phyloP scores from a whole-genome alignment of 2,888 invertebrate genomes.

The Amiota mariae region DNA sequence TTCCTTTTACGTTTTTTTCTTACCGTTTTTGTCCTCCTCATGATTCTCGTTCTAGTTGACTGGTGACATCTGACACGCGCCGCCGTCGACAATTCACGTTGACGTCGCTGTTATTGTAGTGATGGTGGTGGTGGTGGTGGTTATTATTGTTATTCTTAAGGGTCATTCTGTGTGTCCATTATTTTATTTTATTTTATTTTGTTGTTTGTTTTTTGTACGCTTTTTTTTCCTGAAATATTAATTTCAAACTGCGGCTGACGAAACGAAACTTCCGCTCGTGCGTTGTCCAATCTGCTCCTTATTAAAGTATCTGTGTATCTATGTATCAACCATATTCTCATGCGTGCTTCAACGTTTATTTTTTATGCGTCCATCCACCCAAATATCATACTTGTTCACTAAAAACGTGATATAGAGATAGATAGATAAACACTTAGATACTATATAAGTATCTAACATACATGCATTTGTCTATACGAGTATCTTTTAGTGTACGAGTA shows the following conservation, averaged over 20 bases:
- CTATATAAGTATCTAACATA: neutral
- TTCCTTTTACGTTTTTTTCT: neutral
- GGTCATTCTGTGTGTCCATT: slow-evolving; percentile 28
- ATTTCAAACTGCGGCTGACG: slow-evolving; percentile 12
- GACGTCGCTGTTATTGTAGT: slow-evolving; percentile 30
- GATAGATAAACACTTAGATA: neutral
- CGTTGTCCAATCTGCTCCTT: slow-evolving; percentile 29
- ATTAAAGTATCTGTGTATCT: neutral
- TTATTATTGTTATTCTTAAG: slow-evolving; percentile 39
- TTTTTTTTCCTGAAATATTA: slow-evolving; percentile 25
- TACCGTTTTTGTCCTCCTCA: neutral
- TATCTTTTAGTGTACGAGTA: slow-evolving; percentile 10
- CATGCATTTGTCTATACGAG: too few relatives aligned
- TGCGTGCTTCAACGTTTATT: too few relatives aligned
- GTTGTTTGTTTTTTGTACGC: neutral
- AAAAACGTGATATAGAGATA: too few relatives aligned
- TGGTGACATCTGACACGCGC: slow-evolving; percentile 65
- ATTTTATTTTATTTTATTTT: slow-evolving; percentile 18
- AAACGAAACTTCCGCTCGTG: slow-evolving; percentile 22
- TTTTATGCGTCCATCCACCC: too few relatives aligned
- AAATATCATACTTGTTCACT: too few relatives aligned
- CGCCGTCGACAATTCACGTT: slow-evolving; percentile 45
- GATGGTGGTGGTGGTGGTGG: too few relatives aligned
- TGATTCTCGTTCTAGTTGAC: slow-evolving; percentile 12
- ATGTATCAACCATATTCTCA: too few relatives aligned